Evolutionary conservation across 1,140 invertebrate species (phyloP), one percentile per base, ranked within the genome.

Genomic region (Whitmania pigra): DNA sequence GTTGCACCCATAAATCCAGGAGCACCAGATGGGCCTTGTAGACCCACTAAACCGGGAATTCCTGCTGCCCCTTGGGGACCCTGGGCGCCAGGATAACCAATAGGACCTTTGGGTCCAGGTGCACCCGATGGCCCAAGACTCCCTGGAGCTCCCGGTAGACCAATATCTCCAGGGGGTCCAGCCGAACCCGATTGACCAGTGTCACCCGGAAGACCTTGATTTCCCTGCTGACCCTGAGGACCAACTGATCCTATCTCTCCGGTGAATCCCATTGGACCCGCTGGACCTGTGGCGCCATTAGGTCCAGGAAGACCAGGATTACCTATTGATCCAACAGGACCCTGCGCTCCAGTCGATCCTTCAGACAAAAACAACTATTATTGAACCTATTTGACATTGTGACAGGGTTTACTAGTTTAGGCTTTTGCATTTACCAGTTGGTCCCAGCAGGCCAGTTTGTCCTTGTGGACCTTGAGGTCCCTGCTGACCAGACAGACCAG

Each of bases 21-120:
- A 20, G 49, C 31, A 63, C 73, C 73, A 31, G 73, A 29, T 67
- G 70, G 73, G 15, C 73, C 90, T 13, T 18, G 29, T 73, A 88
- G 86, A 75, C 90, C 90, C 80, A 89, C 82, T 55, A 89, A 54
- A 68, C 67, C 67, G n/a, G 36, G 22, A 15, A 68, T 36, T 25
- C 67, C 67, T 4, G 36, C 1, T 29, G 67, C 1, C 6, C 69
- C 63, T n/a, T 22, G 60, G 6, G 40, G n/a, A 15, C 71, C 71
- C 40, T 49, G 43, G 20, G 71, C 53, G 22, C 71, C 71, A 27
- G 55, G 17, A 43, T 22, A 22, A 7, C 71, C 71, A 13, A n/a
- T 36, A 9, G 27, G 49, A 40, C 71, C 71, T 57, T n/a, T 55
- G 17, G 17, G 2, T 29, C 71, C 71, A 57, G 71, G n/a, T 60